phyloP scores from a whole-genome alignment of 2,888 invertebrate species.

The Patella pellucida region DNA sequence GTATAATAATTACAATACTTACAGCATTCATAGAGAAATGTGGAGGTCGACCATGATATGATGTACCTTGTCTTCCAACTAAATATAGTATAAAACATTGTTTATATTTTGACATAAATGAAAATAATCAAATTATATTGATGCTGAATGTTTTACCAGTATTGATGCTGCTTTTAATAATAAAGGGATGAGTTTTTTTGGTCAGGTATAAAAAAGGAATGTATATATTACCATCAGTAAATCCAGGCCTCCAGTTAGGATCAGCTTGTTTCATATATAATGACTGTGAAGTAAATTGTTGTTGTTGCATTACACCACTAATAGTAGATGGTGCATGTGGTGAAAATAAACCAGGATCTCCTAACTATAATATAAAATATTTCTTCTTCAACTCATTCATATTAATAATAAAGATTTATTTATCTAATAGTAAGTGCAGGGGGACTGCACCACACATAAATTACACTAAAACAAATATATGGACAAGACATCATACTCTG shows the following conservation, averaged over 20 bases:
- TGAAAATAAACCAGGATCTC: constrained; percentile 56
- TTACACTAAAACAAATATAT: too few species aligned
- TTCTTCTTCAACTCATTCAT: too few species aligned
- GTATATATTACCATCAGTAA: constrained; percentile 53
- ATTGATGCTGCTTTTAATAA: not conserved
- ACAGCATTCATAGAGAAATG: constrained; percentile 57
- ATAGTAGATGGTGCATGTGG: constrained; percentile 59
- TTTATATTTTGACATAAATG: too few species aligned
- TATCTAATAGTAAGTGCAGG: too few species aligned
- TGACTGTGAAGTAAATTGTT: constrained; percentile 60
- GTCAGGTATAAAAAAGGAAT: too few species aligned
- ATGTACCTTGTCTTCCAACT: constrained; percentile 44
- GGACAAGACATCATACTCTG: too few species aligned
- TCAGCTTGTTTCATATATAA: constrained; percentile 59
- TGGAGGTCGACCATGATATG: constrained; percentile 56
- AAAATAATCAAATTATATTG: too few species aligned
- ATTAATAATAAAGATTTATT: too few species aligned
- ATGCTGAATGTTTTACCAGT: not conserved
- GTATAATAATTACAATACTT: constrained; percentile 29
- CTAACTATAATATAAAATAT: constrained; percentile 41
- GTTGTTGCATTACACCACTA: constrained; percentile 49
- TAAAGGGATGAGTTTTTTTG: too few species aligned
- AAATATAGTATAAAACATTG: not conserved
- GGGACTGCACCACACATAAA: too few species aligned
- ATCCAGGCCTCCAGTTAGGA: constrained; percentile 62